These are phyloP conservation scores for Rattus rattus DNA, from an alignment of 2,113 vertebrate species.

Conservation along the genomic window DNA sequence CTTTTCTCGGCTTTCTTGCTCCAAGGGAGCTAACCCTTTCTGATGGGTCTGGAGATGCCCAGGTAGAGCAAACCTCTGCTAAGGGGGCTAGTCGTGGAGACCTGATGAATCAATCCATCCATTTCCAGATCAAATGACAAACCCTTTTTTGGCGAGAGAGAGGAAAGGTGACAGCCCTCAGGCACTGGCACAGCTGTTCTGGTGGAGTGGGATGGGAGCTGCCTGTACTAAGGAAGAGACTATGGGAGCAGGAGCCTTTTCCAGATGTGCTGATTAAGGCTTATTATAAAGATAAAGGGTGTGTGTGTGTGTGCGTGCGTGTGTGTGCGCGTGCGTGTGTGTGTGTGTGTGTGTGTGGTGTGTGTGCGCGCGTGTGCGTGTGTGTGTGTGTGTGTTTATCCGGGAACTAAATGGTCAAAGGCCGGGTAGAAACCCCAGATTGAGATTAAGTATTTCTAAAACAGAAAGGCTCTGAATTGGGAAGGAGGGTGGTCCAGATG, in stretches of 20 bases:
- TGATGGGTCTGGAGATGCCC: not conserved
- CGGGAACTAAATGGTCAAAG: too few species aligned
- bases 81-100: not conserved
- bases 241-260: constrained; percentile 15
- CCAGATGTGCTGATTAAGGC: not conserved
- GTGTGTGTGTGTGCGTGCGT: too few species aligned
- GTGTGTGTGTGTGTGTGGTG: too few species aligned
- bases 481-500: constrained; percentile 17
- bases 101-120: not conserved
- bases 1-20: constrained; percentile 27
- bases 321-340: too few species aligned
- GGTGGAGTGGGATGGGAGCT: not conserved
- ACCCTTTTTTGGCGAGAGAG: not conserved
- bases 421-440: too few species aligned
- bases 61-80: not conserved
- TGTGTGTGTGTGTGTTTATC: too few species aligned
- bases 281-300: too few species aligned
- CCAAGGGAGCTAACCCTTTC: constrained; percentile 66
- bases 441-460: too few species aligned
- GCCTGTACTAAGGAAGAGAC: not conserved
- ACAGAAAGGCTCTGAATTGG: not conserved
- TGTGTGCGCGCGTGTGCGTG: too few species aligned
- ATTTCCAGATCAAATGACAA: constrained; percentile 10
- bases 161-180: constrained; percentile 41
- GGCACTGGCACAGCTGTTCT: not conserved